Base-by-base conservation (phyloP, 2,113 vertebrate genomes). In the Poeciliopsis prolifica region DNA sequence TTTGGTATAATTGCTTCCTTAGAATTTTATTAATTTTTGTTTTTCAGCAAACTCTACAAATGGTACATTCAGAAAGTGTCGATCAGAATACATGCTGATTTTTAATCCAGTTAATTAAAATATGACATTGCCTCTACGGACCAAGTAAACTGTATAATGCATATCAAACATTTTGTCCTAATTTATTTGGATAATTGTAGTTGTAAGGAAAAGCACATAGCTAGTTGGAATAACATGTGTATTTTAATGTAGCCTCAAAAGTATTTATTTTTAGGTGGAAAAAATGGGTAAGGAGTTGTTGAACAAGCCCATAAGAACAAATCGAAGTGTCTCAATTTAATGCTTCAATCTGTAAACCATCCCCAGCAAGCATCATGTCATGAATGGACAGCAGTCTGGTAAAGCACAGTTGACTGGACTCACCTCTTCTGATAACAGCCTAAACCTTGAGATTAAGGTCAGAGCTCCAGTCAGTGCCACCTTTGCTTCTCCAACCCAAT, bases 361-460 rank as follows among this genome's bases (percentile, higher is more conserved):
- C 79, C 75, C 79, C 71, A 73, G 80, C 70, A 11, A 24, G 67
- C 48, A 14, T 51, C 58, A 58, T 64, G 73, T 81, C 90, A 87
- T 83, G 68, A 87, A 84, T 54, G 72, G 86, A 90, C 81, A 79
- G 86, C 40, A 54, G 89, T 72, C 66, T 44, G 54, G 68, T 63
- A 70, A 19, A 72, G 75, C 85, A 87, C 91, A 86, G 85, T 89
- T 94, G 92, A 94, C 93, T 92, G 90, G 86, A 87, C 82, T 92
- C 86, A 92, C 92, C 92, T 88, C 76, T 77, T 76, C 83, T 80
- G 90, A 80, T 82, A 82, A 80, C 78, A 69, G 83, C 84, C 74
- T 83, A 82, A 77, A 84, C 88, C 81, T 89, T 90, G 79, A 93
- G 91, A 94, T 91, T 92, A 92, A 89, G 93, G 93, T 95, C 94